phyloP scores from a whole-genome alignment of 2,797 vertebrate species.

The Squalus acanthias region DNA sequence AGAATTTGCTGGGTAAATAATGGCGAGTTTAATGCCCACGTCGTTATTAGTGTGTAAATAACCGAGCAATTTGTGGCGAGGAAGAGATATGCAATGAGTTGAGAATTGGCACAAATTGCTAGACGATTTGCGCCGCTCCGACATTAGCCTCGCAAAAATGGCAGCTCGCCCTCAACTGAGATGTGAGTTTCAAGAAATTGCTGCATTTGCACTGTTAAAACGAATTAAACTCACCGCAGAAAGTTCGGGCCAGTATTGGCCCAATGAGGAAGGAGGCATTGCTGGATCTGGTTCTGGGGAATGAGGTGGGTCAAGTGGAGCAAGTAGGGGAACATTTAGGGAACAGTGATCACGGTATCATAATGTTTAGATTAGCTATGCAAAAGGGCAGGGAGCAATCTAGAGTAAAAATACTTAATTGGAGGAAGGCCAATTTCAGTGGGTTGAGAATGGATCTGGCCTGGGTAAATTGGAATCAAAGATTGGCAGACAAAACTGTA shows the following conservation, averaged over 20 bases:
- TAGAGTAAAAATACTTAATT: no score
- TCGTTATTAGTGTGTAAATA: neutral
- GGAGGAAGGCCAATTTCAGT: no score
- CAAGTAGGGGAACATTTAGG: no score
- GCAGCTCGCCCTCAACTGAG: neutral
- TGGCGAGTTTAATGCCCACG: neutral
- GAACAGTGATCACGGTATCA: no score
- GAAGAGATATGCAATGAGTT: neutral
- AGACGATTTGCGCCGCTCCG: neutral
- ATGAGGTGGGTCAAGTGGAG: no score
- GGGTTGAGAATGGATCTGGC: no score
- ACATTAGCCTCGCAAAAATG: neutral
- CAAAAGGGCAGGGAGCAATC: no score
- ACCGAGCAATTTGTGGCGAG: neutral
- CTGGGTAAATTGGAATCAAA: no score
- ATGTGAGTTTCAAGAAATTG: neutral
- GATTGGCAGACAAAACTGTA: no score
- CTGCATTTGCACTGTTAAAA: neutral
- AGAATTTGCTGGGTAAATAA: neutral
- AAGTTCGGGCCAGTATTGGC: neutral
- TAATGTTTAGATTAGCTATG: no score
- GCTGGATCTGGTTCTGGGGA: no score
- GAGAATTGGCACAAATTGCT: neutral
- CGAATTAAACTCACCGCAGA: neutral
- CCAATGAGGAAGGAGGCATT: no score